A percentile compares a stretch with the other conserved stretches of the same genome.
phyloP scores from a whole-genome alignment of 2,888 invertebrate genomes.

The Blastobasis lacticolella region DNA sequence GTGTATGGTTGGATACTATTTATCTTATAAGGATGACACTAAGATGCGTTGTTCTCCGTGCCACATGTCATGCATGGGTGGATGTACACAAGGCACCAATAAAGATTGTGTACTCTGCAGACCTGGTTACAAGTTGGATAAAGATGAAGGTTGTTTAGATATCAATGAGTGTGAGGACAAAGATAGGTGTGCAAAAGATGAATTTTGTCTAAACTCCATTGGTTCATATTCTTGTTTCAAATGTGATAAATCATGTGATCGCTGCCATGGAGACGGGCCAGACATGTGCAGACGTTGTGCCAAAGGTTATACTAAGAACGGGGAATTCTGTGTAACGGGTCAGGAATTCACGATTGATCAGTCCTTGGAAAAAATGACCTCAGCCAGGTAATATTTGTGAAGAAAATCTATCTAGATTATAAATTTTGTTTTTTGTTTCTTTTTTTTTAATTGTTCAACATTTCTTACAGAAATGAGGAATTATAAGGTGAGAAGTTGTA shows the following conservation, averaged over 20 bases:
- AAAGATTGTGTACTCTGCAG: conserved; percentile 76
- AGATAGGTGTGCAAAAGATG: conserved; percentile 73
- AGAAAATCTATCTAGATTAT: conserved; percentile 1
- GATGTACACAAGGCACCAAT: conserved; percentile 83
- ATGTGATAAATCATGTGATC: conserved; percentile 89
- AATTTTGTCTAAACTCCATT: conserved; percentile 92
- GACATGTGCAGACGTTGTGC: conserved; percentile 92
- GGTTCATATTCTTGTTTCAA: conserved; percentile 87
- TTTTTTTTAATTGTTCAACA: conserved; percentile 7
- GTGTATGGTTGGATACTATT: conserved; percentile 84
- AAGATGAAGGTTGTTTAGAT: conserved; percentile 86
- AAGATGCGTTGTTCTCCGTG: conserved; percentile 86
- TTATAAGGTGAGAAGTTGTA: conserved; percentile 21
- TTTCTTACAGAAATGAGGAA: conserved; percentile 62
- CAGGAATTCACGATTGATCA: too few species aligned
- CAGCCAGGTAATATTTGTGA: conserved; percentile 38
- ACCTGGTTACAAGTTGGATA: conserved; percentile 82
- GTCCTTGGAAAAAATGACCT: conserved; percentile 34
- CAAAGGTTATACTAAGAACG: conserved; percentile 79
- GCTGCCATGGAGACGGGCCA: conserved; percentile 92
- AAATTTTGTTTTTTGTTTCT: conserved; percentile 2
- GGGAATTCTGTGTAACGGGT: conserved; percentile 84
- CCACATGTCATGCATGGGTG: conserved; percentile 84
- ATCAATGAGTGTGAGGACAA: conserved; percentile 85
- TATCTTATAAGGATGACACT: conserved; percentile 81